Base-by-base conservation (phyloP, 2,888 invertebrate genomes). In the Ophion ellenae region DNA sequence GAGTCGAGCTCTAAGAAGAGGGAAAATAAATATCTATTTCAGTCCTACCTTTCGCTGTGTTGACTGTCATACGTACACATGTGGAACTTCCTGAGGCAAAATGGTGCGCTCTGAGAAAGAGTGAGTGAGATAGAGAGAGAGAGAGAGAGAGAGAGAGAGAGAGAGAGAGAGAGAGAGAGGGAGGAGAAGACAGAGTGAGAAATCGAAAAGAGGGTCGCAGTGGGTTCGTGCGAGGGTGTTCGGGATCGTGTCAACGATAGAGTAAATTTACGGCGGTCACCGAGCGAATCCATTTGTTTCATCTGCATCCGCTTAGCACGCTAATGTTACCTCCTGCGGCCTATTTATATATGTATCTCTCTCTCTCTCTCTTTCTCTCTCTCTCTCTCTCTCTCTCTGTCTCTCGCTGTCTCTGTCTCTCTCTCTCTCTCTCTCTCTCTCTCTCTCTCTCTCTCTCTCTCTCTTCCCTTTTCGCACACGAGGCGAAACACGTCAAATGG, bases 251-350 rank as follows among this genome's bases (percentile, higher is more conserved):
- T 92, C 92, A 92, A 92, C 90, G 92, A 92, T 92, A 92, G 87
- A 87, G 89, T 91, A 87, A 89, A 92, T 92, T 92, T 92, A 92
- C 92, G 92, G 92, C 92, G 90, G 92, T 92, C 92, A 90, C 92
- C 90, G 89, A 90, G 91, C 92, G 91, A 92, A 92, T 92, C 92
- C 92, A 92, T 92, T 92, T 92, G 92, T 92, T 92, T 92, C 92
- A 92, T 92, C 92, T 92, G 92, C 92, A 92, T 92, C 92, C 92
- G 91, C 92, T 92, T 92, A 92, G 92, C 92, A 92, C 92, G 92
- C 92, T 92, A 92, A 92, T 92, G 92, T 89, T 89, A 87, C 89
- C 88, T 89, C 88, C 45, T 63, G 47, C 53, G 69, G 74, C 45
- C 47, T 69, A 81, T 69, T 61, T 75, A 67, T 81, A 11, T 11